Base-by-base conservation (phyloP, 2,888 invertebrate species). In the Saturnia pavonia region DNA sequence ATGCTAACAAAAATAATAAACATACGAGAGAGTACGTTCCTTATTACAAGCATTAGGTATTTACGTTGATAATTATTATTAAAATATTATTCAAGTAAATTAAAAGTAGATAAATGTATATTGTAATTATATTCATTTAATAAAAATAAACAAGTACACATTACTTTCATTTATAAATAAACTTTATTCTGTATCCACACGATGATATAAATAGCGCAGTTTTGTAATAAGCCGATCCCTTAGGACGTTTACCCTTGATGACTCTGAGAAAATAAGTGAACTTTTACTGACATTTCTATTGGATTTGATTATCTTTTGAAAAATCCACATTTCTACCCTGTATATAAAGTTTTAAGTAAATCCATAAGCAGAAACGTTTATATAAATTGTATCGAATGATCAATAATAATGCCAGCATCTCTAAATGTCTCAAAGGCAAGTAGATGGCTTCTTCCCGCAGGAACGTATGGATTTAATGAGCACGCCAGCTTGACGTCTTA, bases 1-100 rank as follows among this genome's bases (percentile, higher is more conserved):
- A 83, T 68, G 82, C 75, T 43, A 74, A 85, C 1, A 86, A 76
- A 68, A 88, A 87, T 65, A 80, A 84, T 1, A 86, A 85, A 67
- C 82, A 85, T 3, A 84, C n/a, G n/a, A n/a, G 82, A 67, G 73
- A 71, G 16, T 76, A 81, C 70, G 70, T 78, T 7, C 77, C 78
- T 0, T 73, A 76, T 71, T 78, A 75, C 72, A 81, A 78, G 67
- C 73, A 74, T 68, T 78, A 72, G 34, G 22, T 68, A 54, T 6
- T 7, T 0, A 27, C 4, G 14, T 54, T 60, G 6, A 25, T 25
- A n/a, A n/a, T n/a, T n/a, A 14, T 60, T 60, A 54, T 8, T 8
- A 22, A 54, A 22, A 54, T n/a, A 2, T 54, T 22, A 54, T 54
- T 54, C 2, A 6, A 54, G 22, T n/a, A 54, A 1, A 22, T 54